Base-by-base conservation (phyloP, 2,797 vertebrate genomes). In the Mionectes olivaceus region DNA sequence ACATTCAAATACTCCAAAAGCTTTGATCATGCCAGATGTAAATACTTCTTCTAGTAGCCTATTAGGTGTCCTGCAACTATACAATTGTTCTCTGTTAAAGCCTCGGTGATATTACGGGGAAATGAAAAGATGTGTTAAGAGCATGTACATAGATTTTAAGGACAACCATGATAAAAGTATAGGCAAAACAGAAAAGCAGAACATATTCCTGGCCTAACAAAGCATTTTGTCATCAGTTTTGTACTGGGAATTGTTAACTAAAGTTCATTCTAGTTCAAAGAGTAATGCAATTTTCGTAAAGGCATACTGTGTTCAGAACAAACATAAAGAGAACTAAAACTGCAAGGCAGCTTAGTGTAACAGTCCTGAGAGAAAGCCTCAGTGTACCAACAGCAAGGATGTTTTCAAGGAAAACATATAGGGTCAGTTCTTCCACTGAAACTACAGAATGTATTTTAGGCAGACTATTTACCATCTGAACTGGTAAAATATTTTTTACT, bases 21-120 rank as follows among this genome's bases (percentile, higher is more conserved):
- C 76, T 94, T 90, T 95, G 93, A 95, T 96, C 90, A 90, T 82
- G 73, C 85, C 89, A 91, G 84, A 95, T 93, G 84, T 79, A 95
- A 96, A 92, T 83, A 89, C 71, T 92, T 96, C 92, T 96, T 86
- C 86, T 93, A 91, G 80, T 90, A 79, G 68, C 74, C 77, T 78
- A 75, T 89, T 93, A 83, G 19, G 1, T 75, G 53, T 93, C 71
- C 64, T 95, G 73, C 95, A 94, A 92, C 89, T 83, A 89, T 24
- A 93, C 75, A 97, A 95, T 44, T 94, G 94, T 86, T 69, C 52
- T 82, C 95, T 97, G 87, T 83, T 94, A 91, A 93, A 86, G 60
- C 57, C 75, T 47, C 0, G 0, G 44, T 76, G 90, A 79, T 63
- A 68, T 49, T 95, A 55, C 15, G 46, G 89, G 55, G 91, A 92